phyloP scores from a whole-genome alignment of 2,888 invertebrate species.

The Morpho achilles region DNA sequence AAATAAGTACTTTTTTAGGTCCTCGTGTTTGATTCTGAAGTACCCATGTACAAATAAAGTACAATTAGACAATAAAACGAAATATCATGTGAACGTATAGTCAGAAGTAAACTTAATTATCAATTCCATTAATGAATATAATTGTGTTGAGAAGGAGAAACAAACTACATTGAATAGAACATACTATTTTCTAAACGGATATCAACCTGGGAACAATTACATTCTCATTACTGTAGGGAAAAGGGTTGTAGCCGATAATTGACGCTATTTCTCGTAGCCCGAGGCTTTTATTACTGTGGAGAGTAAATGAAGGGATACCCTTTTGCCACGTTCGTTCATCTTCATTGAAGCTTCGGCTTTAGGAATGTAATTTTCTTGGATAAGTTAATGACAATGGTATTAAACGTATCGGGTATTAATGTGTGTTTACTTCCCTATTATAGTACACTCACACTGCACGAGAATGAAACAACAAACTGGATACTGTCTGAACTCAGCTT shows the following conservation, averaged over 20 bases:
- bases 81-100: too few relatives aligned
- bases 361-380: slow-evolving; percentile 11
- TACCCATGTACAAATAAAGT: too few relatives aligned
- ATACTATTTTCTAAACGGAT: slow-evolving; percentile 8
- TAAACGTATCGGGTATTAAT: neutral
- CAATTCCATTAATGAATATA: too few relatives aligned
- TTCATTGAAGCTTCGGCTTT: slow-evolving; percentile 16
- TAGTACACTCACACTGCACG: too few relatives aligned
- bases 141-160: too few relatives aligned
- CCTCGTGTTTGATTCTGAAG: too few relatives aligned
- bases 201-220: slow-evolving; percentile 17
- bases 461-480: too few relatives aligned
- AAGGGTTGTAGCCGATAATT: slow-evolving; percentile 24
- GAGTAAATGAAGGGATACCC: slow-evolving; percentile 22
- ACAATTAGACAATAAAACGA: too few relatives aligned
- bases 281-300: slow-evolving; percentile 19
- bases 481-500: too few relatives aligned
- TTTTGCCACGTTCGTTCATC: slow-evolving; percentile 17
- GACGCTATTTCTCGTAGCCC: slow-evolving; percentile 16
- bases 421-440: too few relatives aligned
- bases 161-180: slow-evolving; percentile 5
- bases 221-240: slow-evolving; percentile 15
- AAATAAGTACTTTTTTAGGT: too few relatives aligned
- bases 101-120: too few relatives aligned
- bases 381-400: slow-evolving; percentile 4